phyloP scores from a whole-genome alignment of 2,113 vertebrate genomes.

The human region GRCh38 chr12:91172001-91172500 shows the following conservation, averaged over 20 bases:
- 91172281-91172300: background rate
- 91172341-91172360: conserved; percentile 5
- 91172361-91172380: background rate
- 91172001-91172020: background rate
- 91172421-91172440: background rate
- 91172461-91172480: background rate
- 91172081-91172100: background rate
- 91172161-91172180: background rate
- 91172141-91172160: background rate
- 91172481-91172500: background rate
- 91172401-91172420: background rate
- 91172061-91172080: background rate
- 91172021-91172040: background rate
- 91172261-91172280: conserved; percentile 19
- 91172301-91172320: conserved; percentile 21
- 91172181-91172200: background rate
- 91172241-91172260: background rate
- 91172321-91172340: background rate
- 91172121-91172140: background rate
- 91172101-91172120: conserved; percentile 1
- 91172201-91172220: conserved; percentile 21
- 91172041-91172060: conserved; percentile 13
- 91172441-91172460: background rate
- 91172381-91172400: background rate
- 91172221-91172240: conserved; percentile 35